Evolutionary conservation across 2,797 vertebrate species (phyloP).

Genomic region (Coracias cyanogaster): DNA sequence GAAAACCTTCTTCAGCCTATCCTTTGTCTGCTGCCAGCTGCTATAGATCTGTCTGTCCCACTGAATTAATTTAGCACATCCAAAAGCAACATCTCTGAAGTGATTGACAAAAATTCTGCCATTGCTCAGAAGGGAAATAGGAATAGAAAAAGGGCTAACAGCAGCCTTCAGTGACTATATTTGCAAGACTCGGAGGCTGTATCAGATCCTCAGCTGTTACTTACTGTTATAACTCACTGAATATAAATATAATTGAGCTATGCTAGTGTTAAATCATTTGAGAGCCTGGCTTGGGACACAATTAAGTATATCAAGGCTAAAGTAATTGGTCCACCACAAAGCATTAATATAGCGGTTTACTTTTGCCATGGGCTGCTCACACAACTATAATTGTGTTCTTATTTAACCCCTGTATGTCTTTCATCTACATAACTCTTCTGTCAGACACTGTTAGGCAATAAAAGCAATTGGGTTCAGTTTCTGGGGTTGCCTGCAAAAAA

Average conservation of each 20-base stretch:
- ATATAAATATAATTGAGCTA: constrained; percentile 8
- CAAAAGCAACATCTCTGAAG: neutral
- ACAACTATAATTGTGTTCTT: neutral
- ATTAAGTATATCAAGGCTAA: constrained; percentile 29
- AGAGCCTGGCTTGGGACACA: neutral
- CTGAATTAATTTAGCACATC: constrained; percentile 24
- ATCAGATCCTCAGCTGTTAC: constrained; percentile 17
- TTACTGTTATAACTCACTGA: neutral
- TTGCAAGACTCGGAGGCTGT: neutral
- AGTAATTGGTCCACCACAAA: constrained; percentile 29
- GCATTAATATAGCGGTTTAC: neutral
- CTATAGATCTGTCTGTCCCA: constrained; percentile 35
- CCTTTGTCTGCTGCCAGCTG: constrained; percentile 46
- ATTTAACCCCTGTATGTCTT: neutral
- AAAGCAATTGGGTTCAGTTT: neutral
- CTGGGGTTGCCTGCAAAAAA: neutral
- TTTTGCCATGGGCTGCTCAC: neutral
- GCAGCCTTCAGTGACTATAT: neutral
- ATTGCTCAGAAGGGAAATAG: neutral
- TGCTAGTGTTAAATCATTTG: neutral
- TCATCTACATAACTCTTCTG: neutral
- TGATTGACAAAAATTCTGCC: constrained; percentile 42
- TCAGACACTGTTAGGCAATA: neutral
- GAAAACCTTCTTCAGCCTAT: constrained; percentile 22
- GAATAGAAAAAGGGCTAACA: neutral